Base-by-base conservation (phyloP, 1,140 invertebrate genomes). In the Hermetia illucens region DNA sequence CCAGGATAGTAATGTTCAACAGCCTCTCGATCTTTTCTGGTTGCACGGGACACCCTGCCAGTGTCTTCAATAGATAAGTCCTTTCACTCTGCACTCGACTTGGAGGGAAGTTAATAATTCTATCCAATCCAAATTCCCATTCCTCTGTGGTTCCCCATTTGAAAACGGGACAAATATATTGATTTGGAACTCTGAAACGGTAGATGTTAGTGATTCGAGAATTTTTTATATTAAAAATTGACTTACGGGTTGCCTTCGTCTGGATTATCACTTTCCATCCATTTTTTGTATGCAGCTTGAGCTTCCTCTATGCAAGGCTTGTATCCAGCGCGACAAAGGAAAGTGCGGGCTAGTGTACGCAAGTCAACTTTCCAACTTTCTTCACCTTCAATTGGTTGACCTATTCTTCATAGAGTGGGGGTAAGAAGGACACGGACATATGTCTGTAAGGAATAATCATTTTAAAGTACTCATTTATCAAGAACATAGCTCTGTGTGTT, bases 51-150 rank as follows among this genome's bases (percentile, higher is more conserved):
- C 82, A 85, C 2, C 80, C 76, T 1, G 78, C 77, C 2, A 85
- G 51, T 2, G 76, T 77, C 58, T 82, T 83, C 8, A 85, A 52
- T 0, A 84, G 61, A 53, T 77, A 82, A 0, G 78, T 79, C 45
- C 80, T 60, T 57, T 83, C 81, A 44, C 71, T 79, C 44, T 72
- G 69, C 39, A 71, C 75, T 32, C 78, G 61, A 2, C 66, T 66
- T 4, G 65, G 51, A 0, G 79, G 77, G 56, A 83, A 83, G 44
- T 82, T 72, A 18, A 79, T 72, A 1, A 83, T 69, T 12, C 79
- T 65, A 39, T 82, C 66, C 0, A 85, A 61, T 38, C 79, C 80
- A 49, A 83, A 83, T 43, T 82, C 70, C 79, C 79, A 85, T 58
- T 85, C 79, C 21, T 80, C 71, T 40, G 68, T 62, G 0, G 75